Evolutionary conservation across 2,888 invertebrate species (phyloP).

Genomic region (Crepidodera aurea): DNA sequence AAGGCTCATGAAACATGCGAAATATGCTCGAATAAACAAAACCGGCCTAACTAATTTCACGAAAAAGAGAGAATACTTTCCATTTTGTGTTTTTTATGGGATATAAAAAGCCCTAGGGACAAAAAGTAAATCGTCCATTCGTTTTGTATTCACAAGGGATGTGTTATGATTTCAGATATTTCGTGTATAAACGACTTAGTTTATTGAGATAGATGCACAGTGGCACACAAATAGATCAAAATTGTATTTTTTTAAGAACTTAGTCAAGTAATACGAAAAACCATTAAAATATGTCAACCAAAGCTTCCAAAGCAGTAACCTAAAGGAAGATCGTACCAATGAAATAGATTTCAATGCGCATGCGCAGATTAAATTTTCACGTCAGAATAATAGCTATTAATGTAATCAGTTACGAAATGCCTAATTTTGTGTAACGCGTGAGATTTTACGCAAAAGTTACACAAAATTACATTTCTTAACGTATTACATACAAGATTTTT

Average conservation of each 20-base stretch:
- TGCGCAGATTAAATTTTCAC: too few relatives aligned
- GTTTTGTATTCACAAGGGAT: slow-evolving; percentile 38
- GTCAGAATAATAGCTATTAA: too few relatives aligned
- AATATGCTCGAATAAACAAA: slow-evolving; percentile 28
- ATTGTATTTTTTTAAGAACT: too few relatives aligned
- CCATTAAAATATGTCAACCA: neutral
- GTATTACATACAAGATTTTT: too few relatives aligned
- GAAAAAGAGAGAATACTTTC: slow-evolving; percentile 24
- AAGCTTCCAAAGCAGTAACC: neutral
- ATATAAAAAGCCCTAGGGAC: slow-evolving; percentile 24
- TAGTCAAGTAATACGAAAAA: too few relatives aligned
- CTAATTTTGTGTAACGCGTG: too few relatives aligned
- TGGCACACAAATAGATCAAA: too few relatives aligned
- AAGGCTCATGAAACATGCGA: slow-evolving; percentile 19
- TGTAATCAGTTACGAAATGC: too few relatives aligned
- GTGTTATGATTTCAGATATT: slow-evolving; percentile 35
- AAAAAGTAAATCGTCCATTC: slow-evolving; percentile 33
- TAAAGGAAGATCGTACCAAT: too few relatives aligned
- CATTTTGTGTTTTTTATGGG: slow-evolving; percentile 28
- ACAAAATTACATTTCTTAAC: too few relatives aligned
- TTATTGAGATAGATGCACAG: slow-evolving; percentile 22
- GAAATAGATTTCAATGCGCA: too few relatives aligned
- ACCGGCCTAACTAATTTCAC: slow-evolving; percentile 28
- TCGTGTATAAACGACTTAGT: slow-evolving; percentile 33
- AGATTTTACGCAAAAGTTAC: too few relatives aligned